Base-by-base conservation (phyloP, 2,888 invertebrate species). In the Hirtodrosophila trivittata region DNA sequence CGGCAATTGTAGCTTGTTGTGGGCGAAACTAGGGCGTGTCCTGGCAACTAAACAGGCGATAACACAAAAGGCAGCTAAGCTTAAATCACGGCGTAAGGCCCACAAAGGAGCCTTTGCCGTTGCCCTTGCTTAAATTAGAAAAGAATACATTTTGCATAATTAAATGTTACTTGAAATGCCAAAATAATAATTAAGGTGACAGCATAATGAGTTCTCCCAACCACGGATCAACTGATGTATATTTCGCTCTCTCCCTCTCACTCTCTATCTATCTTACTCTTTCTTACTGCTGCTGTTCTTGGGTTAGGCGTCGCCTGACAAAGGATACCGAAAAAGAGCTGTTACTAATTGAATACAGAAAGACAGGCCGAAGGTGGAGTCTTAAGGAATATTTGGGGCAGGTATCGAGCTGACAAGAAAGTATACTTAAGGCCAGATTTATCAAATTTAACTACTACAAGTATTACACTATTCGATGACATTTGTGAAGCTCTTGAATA, bases 161-260 rank as follows among this genome's bases (percentile, higher is more conserved):
- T 76, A 81, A 81, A 75, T 81, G 75, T 66, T 47, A 65, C 66
- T 62, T 55, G 71, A 75, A 66, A 67, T 81, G 75, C 72, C 69
- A 59, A 78, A 81, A 78, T 75, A 78, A 80, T 78, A 77, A 81
- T 80, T 81, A 78, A 75, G 76, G 72, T 72, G 75, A 81, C 76
- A 78, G 75, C 65, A 72, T 78, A 80, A 80, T 78, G 75, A 78
- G 71, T 63, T 55, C 38, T 8, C 37, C 30, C 45, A 18, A 18
- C 14, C 43, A 8, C 10, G 2, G 2, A 8, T n/a, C 18, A 32
- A 12, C 30, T 6, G n/a, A 12, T 8, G 6, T 25, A 16, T 25
- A 26, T 28, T 13, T n/a, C 9, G 5, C 43, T 12, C 8, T 21
- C 2, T 5, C 18, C 5, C 2, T n/a, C 5, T 8, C 7, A 5